These are phyloP conservation scores for Ailuropoda melanoleuca DNA, from an alignment of 2,113 vertebrate genomes.

Conservation along the genomic window DNA sequence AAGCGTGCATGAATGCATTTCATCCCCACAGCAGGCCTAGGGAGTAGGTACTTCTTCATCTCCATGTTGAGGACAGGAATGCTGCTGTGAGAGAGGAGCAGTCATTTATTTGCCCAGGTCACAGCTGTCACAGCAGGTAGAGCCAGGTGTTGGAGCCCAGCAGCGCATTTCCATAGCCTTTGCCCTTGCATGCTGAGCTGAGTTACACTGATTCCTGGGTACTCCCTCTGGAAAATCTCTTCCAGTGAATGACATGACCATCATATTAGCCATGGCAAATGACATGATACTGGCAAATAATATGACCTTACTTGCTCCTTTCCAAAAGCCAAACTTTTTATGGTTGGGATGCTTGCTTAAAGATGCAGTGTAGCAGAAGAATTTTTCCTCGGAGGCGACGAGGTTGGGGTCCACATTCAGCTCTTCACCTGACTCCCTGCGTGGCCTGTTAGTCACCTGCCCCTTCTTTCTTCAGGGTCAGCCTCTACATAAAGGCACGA, in stretches of 20 bases:
- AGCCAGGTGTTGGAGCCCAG: neutral
- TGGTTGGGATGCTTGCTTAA: neutral
- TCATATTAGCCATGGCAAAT: too few species aligned
- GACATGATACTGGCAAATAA: neutral
- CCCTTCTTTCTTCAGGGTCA: neutral
- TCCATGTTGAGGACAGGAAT: neutral
- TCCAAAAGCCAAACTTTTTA: neutral
- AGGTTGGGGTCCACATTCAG: neutral
- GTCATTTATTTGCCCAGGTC: neutral
- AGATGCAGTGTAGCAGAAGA: neutral
- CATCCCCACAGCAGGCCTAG: neutral
- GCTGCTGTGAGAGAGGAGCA: neutral
- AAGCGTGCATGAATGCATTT: neutral
- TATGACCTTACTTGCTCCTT: neutral
- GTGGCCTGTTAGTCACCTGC: neutral
- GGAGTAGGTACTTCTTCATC: neutral
- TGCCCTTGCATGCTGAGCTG: neutral
- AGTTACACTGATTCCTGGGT: neutral
- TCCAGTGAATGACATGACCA: neutral
- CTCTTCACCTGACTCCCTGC: neutral
- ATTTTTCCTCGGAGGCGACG: neutral
- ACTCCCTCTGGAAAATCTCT: rapidly evolving
- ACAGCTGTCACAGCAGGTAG: rapidly evolving
- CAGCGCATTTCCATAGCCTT: rapidly evolving
- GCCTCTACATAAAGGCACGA: neutral